These are phyloP conservation scores for Drosophila kohkoa DNA, from an alignment of 1,140 invertebrate genomes.

Conservation along the genomic window DNA sequence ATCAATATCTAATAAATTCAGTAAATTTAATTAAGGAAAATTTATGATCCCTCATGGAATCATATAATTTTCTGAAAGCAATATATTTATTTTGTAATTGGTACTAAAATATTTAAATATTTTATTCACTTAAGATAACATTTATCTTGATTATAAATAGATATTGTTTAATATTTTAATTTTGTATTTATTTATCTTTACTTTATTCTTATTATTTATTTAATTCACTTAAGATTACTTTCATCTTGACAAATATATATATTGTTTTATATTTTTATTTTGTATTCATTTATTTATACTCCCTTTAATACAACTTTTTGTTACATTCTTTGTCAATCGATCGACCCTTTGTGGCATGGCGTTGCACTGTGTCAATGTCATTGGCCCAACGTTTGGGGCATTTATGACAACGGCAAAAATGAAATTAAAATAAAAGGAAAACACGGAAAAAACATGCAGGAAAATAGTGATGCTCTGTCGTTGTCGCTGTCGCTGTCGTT, in stretches of 20 bases:
- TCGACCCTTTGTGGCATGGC: neutral
- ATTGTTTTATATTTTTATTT: neutral
- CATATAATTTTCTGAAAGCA: too few relatives aligned
- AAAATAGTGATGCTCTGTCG: slow-evolving; percentile 8
- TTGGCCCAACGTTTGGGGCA: slow-evolving; percentile 22
- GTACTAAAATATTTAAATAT: too few relatives aligned
- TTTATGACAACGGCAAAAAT: slow-evolving; percentile 31
- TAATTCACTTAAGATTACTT: neutral
- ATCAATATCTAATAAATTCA: too few relatives aligned
- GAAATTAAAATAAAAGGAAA: slow-evolving; percentile 14
- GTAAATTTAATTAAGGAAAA: too few relatives aligned
- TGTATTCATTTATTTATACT: neutral
- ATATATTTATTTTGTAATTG: too few relatives aligned
- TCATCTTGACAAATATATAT: neutral
- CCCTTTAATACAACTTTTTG: neutral
- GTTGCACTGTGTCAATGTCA: slow-evolving; percentile 1
- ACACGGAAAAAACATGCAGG: neutral
- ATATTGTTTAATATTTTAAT: too few relatives aligned
- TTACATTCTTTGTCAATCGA: neutral
- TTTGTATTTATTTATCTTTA: too few relatives aligned
- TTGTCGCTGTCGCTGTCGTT: neutral
- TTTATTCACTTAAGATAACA: too few relatives aligned
- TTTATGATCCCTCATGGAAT: too few relatives aligned
- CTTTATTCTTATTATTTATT: too few relatives aligned
- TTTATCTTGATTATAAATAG: too few relatives aligned